Conservation (phyloP, 2,888 invertebrate genomes). For the Nemotelus pantherinus region DNA sequence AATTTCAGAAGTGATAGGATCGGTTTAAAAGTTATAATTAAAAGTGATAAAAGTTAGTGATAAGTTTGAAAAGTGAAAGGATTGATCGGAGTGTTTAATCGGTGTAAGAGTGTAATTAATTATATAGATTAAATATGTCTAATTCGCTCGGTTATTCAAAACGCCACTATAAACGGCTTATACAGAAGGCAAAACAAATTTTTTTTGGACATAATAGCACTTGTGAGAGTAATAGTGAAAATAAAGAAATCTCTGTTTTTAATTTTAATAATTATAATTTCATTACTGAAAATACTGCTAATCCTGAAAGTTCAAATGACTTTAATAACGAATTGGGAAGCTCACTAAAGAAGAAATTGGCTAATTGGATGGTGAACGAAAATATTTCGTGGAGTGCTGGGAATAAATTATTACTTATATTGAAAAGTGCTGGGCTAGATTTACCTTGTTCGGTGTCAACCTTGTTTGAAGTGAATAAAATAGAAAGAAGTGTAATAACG, state of each 20-base stretch:
- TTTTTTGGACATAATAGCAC: not conserved
- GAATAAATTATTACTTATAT: conserved; percentile 16
- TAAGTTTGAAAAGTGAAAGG: no score
- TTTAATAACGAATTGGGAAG: conserved; percentile 14
- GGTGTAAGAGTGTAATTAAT: not conserved
- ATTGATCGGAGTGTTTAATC: no score
- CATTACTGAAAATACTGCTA: conserved; percentile 14
- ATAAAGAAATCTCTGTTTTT: conserved; percentile 4
- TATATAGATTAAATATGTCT: not conserved
- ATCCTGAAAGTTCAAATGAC: not conserved
- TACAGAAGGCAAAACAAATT: conserved; percentile 14
- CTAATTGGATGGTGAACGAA: conserved; percentile 2
- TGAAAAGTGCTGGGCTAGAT: conserved; percentile 18
- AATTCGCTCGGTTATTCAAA: conserved; percentile 13
- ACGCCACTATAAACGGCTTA: conserved; percentile 7
- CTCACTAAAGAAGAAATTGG: conserved; percentile 6
- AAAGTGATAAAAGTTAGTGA: no score
- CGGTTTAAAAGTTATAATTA: no score
- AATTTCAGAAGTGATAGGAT: no score
- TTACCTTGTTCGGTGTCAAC: conserved; percentile 15
- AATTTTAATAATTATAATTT: conserved; percentile 7
- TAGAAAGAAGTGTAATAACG: conserved; percentile 30
- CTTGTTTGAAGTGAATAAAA: conserved; percentile 1
- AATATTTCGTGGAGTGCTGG: conserved; percentile 7
- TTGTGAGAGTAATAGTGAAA: not conserved